Evolutionary conservation across 1,140 invertebrate species (phyloP).

Genomic region (Pseudomyrmex concolor): DNA sequence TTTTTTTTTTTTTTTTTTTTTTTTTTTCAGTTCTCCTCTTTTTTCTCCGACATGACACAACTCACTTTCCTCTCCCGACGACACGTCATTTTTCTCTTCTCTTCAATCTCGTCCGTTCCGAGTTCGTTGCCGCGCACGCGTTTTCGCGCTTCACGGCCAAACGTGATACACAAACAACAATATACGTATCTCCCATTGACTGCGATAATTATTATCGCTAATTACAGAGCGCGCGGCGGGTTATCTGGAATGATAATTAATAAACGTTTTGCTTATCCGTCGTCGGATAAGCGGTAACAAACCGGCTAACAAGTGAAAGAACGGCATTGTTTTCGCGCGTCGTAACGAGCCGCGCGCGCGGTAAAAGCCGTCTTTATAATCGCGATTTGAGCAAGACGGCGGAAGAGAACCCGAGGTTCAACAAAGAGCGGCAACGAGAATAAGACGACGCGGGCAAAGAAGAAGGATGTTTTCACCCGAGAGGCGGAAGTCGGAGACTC

Average conservation of each 20-base stretch:
- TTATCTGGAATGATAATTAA: no score
- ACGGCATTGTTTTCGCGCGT: conserved; percentile 22
- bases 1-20: not conserved
- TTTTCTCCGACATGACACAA: not conserved
- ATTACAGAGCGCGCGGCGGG: no score
- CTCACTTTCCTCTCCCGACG: not conserved
- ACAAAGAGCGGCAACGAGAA: conserved; percentile 32
- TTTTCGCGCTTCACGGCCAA: no score
- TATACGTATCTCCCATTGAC: not conserved
- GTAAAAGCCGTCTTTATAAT: conserved; percentile 34
- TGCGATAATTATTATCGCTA: no score
- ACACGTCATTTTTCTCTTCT: no score
- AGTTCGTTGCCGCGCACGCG: no score
- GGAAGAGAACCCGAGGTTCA: conserved; percentile 15
- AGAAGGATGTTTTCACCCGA: conserved; percentile 64
- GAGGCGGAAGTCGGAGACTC: conserved; percentile 63
- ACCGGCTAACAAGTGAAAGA: conserved; percentile 12
- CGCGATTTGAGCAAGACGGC: conserved; percentile 55
- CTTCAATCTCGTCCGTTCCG: no score
- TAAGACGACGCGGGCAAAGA: no score
- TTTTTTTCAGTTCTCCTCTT: not conserved
- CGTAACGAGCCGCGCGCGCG: not conserved
- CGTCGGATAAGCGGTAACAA: conserved; percentile 20
- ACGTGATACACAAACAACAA: not conserved
- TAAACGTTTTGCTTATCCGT: not conserved